Conservation (phyloP, 1,140 invertebrate species). For the Coptotermes formosanus region DNA sequence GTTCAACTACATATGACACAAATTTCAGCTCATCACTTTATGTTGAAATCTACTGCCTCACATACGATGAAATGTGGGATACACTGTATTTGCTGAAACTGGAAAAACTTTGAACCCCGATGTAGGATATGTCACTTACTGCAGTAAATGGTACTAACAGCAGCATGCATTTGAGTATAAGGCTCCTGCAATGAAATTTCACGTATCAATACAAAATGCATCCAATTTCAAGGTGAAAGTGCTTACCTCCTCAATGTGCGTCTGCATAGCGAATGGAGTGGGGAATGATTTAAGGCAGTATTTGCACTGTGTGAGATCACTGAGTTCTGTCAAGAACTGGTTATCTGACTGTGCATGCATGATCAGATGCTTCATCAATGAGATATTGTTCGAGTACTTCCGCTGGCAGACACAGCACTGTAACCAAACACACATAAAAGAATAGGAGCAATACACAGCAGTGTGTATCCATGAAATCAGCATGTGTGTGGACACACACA, state of each 20-base stretch:
- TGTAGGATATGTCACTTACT: background rate
- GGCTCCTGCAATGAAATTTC: too few relatives aligned
- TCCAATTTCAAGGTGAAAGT: background rate
- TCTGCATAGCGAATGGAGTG: slow-evolving; percentile 33
- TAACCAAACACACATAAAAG: slow-evolving; percentile 36
- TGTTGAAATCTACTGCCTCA: too few relatives aligned
- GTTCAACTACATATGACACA: too few relatives aligned
- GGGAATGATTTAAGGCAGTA: slow-evolving; percentile 43
- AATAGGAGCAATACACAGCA: background rate
- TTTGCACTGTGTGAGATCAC: slow-evolving; percentile 33
- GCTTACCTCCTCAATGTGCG: slow-evolving; percentile 40
- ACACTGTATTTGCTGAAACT: too few relatives aligned
- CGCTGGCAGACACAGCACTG: slow-evolving; percentile 59
- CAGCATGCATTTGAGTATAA: background rate
- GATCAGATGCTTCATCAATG: slow-evolving; percentile 68
- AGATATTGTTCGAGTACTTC: slow-evolving; percentile 57
- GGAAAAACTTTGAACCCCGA: too few relatives aligned
- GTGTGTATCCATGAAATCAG: too few relatives aligned
- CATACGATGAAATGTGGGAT: too few relatives aligned
- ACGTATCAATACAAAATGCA: background rate
- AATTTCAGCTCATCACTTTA: too few relatives aligned
- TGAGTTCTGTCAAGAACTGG: slow-evolving; percentile 19
- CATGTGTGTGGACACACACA: too few relatives aligned
- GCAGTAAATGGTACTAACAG: too few relatives aligned
- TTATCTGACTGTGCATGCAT: slow-evolving; percentile 33